Conservation (phyloP, 1,140 invertebrate species). For the Brachionus sp. region DNA sequence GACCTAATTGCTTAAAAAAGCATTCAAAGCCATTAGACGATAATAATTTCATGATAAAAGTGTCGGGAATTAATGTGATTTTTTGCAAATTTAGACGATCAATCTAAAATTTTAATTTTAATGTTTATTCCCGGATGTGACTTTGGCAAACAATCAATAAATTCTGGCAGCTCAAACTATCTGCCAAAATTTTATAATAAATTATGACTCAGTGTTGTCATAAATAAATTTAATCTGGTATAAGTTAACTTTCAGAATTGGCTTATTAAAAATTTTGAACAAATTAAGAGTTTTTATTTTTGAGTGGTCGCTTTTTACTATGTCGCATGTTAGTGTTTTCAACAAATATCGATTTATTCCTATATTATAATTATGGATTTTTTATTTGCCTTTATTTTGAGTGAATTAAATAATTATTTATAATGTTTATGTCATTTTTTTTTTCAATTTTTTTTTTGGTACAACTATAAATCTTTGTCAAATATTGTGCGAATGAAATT, state of each 20-base stretch:
- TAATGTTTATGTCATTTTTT: slow-evolving; percentile 10
- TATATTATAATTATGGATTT: neutral
- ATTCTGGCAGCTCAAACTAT: neutral
- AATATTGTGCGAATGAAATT: neutral
- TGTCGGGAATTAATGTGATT: neutral
- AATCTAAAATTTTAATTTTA: neutral
- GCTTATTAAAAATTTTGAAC: neutral
- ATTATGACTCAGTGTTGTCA: neutral
- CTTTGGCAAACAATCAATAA: neutral
- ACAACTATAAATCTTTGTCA: slow-evolving; percentile 38
- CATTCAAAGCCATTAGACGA: neutral
- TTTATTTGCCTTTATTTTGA: neutral
- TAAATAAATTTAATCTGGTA: neutral
- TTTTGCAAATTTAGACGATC: neutral
- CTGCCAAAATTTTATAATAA: neutral
- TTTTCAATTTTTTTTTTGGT: neutral
- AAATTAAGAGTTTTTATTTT: neutral
- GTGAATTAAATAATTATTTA: slow-evolving; percentile 36
- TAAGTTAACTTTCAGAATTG: neutral
- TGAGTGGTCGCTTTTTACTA: neutral
- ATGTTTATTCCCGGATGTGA: slow-evolving; percentile 5
- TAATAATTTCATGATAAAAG: neutral
- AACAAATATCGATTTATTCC: slow-evolving; percentile 19
- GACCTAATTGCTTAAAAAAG: neutral
- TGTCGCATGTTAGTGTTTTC: neutral